Evolutionary conservation across 2,113 vertebrate genomes (phyloP).

Genomic region (Nymphicus hollandicus): DNA sequence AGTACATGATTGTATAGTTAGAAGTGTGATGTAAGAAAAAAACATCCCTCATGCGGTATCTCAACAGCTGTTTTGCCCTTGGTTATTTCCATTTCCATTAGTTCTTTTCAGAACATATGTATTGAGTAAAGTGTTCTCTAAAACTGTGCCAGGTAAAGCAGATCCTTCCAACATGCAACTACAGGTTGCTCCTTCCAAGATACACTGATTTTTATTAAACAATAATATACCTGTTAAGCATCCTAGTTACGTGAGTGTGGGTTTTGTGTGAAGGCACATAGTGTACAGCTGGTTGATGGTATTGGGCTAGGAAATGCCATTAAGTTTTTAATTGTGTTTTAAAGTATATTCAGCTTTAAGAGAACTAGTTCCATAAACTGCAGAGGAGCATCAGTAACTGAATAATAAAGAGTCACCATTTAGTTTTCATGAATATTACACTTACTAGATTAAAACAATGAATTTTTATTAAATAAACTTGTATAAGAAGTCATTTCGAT

Average conservation of each 20-base stretch:
- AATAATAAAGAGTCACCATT: conserved; percentile 55
- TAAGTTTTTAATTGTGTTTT: background rate
- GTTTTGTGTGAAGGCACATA: background rate
- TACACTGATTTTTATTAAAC: background rate
- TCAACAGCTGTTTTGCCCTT: background rate
- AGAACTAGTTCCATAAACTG: conserved; percentile 25
- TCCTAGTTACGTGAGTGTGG: background rate
- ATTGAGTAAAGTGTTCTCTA: background rate
- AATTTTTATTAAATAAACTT: conserved; percentile 71
- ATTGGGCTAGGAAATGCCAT: background rate
- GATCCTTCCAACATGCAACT: background rate
- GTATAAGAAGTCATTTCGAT: conserved; percentile 66
- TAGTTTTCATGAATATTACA: conserved; percentile 69
- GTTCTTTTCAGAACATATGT: background rate
- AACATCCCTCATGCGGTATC: background rate
- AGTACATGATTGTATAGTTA: background rate
- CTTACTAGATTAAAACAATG: conserved; percentile 67
- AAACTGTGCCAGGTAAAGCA: background rate
- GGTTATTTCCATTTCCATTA: background rate
- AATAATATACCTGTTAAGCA: background rate
- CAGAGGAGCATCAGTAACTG: conserved; percentile 57
- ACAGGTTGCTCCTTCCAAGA: background rate
- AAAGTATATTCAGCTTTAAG: conserved; percentile 1
- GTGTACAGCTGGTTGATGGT: background rate
- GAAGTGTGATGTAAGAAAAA: background rate